phyloP scores from a whole-genome alignment of 2,888 invertebrate species.

The Trypoxylon attenuatum region DNA sequence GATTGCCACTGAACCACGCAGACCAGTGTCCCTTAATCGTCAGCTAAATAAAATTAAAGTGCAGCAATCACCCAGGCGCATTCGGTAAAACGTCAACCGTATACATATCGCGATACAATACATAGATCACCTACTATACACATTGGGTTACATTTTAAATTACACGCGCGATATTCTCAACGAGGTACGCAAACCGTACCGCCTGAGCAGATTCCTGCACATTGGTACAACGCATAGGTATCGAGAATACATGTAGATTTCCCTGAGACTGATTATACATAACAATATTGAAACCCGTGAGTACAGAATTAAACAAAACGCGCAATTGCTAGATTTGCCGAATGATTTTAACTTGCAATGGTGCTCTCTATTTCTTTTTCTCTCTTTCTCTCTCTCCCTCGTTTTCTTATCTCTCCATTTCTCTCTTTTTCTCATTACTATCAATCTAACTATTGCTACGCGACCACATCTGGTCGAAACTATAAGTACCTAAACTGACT shows the following conservation, averaged over 20 bases:
- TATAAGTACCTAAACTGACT: constrained; percentile 43
- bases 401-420: background rate
- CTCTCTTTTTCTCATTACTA: background rate
- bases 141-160: constrained; percentile 6
- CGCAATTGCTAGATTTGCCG: constrained; percentile 9
- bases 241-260: constrained; percentile 69
- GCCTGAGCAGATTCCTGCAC: constrained; percentile 20
- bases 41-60: constrained; percentile 50
- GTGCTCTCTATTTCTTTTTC: background rate
- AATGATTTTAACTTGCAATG: constrained; percentile 17
- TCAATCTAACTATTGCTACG: background rate
- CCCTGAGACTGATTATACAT: constrained; percentile 73
- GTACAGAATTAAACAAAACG: constrained; percentile 49
- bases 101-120: background rate
- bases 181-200: background rate
- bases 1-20: constrained; percentile 41
- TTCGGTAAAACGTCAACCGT: constrained; percentile 1
- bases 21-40: constrained; percentile 38
- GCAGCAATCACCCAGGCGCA: constrained; percentile 19
- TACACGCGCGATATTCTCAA: background rate
- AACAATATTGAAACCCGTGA: constrained; percentile 63
- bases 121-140: constrained; percentile 1
- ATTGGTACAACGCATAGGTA: constrained; percentile 51
- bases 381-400: background rate
- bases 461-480: constrained; percentile 6